Evolutionary conservation across 2,797 vertebrate genomes (phyloP).

Genomic region (Amniataba percoides): DNA sequence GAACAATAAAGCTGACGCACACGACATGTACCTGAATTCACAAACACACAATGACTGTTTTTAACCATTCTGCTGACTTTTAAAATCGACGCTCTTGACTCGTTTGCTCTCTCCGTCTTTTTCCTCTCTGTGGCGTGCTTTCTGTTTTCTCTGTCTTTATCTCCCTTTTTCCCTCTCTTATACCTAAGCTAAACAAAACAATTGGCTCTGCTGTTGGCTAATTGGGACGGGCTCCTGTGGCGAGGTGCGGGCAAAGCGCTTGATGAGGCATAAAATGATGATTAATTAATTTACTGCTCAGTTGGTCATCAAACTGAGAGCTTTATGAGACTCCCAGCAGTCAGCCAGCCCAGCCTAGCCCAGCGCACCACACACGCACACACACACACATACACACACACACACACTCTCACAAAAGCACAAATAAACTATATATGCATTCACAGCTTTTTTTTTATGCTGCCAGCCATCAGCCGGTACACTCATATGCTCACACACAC

Average conservation of each 20-base stretch:
- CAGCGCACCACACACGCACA: constrained; percentile 26
- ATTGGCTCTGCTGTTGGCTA: constrained; percentile 93
- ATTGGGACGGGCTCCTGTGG: constrained; percentile 90
- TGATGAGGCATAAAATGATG: constrained; percentile 99
- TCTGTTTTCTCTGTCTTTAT: constrained; percentile 81
- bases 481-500: constrained; percentile 9
- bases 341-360: constrained; percentile 76
- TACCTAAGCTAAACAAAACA: constrained; percentile 95
- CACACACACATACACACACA: constrained; percentile 18
- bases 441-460: constrained; percentile 34
- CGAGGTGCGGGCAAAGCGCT: constrained; percentile 92
- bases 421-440: constrained; percentile 34
- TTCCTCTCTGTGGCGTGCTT: constrained; percentile 71
- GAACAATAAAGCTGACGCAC: constrained; percentile 13
- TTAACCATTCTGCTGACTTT: constrained; percentile 13
- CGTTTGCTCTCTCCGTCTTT: not conserved
- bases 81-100: constrained; percentile 17
- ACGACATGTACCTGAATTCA: constrained; percentile 10
- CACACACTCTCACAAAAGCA: constrained; percentile 19
- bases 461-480: constrained; percentile 29
- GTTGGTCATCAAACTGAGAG: constrained; percentile 98
- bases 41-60: not conserved
- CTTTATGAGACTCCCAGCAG: constrained; percentile 98
- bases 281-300: constrained; percentile 99
- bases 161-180: constrained; percentile 48